Conservation (phyloP, 2,888 invertebrate genomes). For the Heliconius hortense region DNA sequence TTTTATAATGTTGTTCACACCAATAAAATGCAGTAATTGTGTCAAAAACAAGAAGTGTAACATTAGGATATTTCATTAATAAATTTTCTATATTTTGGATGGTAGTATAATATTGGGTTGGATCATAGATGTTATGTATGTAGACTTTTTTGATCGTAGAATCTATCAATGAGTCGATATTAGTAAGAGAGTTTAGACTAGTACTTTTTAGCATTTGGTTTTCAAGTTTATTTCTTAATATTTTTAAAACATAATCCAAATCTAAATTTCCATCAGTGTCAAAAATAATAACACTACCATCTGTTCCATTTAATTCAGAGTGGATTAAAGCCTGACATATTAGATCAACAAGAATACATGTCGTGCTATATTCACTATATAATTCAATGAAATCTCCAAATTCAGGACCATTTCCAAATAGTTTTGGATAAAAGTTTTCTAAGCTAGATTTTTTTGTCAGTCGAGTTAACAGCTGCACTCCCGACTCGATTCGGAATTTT, state of each 20-base stretch:
- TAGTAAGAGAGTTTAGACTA: conserved; percentile 10
- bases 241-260: conserved; percentile 50
- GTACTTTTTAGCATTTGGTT: not conserved
- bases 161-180: conserved; percentile 47
- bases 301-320: conserved; percentile 51
- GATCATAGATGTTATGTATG: conserved; percentile 67
- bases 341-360: conserved; percentile 61
- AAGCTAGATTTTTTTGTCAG: conserved; percentile 69
- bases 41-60: conserved; percentile 69
- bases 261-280: conserved; percentile 72
- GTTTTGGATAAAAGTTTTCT: conserved; percentile 66
- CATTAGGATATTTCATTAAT: conserved; percentile 60
- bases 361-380: conserved; percentile 53
- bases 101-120: conserved; percentile 66
- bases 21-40: conserved; percentile 78
- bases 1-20: conserved; percentile 74
- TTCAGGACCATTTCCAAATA: conserved; percentile 69
- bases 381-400: conserved; percentile 67
- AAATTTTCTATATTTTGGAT: conserved; percentile 71
- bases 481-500: conserved; percentile 78
- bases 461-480: conserved; percentile 81
- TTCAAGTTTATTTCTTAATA: conserved; percentile 47
- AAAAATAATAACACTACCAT: conserved; percentile 63
- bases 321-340: conserved; percentile 62
- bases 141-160: conserved; percentile 55